phyloP scores from a whole-genome alignment of 2,113 vertebrate species.

The Neopipo cinnamomea region DNA sequence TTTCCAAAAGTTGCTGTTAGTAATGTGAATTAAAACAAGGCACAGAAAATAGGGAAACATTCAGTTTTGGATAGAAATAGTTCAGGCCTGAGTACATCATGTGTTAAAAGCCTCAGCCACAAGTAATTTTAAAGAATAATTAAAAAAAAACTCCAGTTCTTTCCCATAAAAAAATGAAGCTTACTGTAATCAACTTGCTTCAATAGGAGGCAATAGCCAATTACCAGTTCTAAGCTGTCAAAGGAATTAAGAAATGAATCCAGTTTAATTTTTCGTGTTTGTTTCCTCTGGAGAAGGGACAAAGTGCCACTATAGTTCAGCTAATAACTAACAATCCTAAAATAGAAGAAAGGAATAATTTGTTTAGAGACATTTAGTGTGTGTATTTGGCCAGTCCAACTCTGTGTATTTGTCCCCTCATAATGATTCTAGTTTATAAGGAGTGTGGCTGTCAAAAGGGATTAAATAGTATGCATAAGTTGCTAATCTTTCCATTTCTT shows the following conservation, averaged over 20 bases:
- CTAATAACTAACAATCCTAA: not conserved
- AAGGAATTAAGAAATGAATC: not conserved
- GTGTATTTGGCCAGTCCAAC: not conserved
- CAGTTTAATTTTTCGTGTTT: not conserved
- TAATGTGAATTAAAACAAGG: not conserved
- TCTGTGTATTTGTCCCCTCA: not conserved
- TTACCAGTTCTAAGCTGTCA: not conserved
- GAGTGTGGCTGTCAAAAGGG: not conserved
- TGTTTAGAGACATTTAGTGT: not conserved
- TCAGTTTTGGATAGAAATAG: not conserved
- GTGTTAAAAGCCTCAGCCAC: not conserved
- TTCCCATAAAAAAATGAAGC: not conserved
- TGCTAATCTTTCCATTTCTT: not conserved
- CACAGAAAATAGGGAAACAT: not conserved
- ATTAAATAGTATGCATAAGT: not conserved
- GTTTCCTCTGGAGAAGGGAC: not conserved
- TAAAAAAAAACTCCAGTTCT: not conserved
- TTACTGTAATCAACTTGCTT: not conserved
- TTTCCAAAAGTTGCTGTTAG: not conserved
- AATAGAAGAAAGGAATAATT: not conserved
- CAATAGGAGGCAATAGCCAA: not conserved
- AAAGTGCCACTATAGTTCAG: not conserved
- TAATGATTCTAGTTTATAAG: not conserved
- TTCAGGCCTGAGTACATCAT: not conserved
- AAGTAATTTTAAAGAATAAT: not conserved